Evolutionary conservation across 2,797 vertebrate species (phyloP), one percentile per base, ranked within the genome.

Genomic region (Premnoplex brunnescens): DNA sequence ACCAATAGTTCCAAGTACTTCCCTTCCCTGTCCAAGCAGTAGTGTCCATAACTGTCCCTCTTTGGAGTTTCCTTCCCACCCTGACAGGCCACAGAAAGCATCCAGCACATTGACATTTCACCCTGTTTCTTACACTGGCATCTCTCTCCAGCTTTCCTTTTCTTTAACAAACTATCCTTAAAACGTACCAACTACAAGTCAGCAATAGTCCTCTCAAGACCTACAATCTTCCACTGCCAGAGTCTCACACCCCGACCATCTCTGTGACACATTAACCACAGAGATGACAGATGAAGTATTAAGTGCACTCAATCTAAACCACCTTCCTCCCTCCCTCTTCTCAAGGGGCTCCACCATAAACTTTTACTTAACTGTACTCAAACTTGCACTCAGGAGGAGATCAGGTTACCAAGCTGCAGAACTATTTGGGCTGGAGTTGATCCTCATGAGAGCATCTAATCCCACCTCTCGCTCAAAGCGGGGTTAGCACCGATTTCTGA

Each of bases 201-300:
- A 80, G 76, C 82, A 82, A 74, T 2, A 83, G 58, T 21, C 26
- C 82, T 89, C 87, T 67, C 79, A 67, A 92, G 76, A 74, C 46
- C 85, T 54, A 36, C 93, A 91, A 39, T 39, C 87, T 78, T 83
- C 73, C 79, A 68, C 82, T 62, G 85, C 1, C 20, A 74, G 89
- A 85, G 76, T 36, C 89, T 95, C 88, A 14, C 80, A 41, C 30
- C 94, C 91, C 94, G 95, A 73, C 94, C 89, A 75, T 69, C 75
- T 62, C 88, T 52, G n/a, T 5, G 91, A 90, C 94, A 96, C 6
- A 73, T 81, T 95, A 97, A 95, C 95, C 96, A 84, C 95, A 95
- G 73, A 62, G 91, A 95, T 97, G 96, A 97, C 93, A 97, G 88
- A 97, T 93, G 85, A 89, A 59, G 89, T 84, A 95, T 91, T 91